Evolutionary conservation across 1,140 invertebrate genomes (phyloP).

Genomic region (Hycleus cichorii): DNA sequence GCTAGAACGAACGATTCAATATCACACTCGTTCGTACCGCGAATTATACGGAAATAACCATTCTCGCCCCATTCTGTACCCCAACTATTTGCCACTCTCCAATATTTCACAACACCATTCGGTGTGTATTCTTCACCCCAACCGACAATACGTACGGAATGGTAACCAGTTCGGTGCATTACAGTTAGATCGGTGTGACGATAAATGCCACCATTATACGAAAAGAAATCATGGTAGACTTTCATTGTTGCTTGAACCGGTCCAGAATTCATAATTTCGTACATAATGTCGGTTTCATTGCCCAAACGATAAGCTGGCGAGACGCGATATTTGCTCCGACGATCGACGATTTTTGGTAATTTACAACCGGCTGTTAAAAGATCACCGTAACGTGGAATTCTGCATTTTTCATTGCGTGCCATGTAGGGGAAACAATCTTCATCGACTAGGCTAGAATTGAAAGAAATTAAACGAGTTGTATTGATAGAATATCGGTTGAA

Average conservation of each 20-base stretch:
- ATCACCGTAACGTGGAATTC: slow-evolving; percentile 44
- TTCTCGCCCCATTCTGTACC: slow-evolving; percentile 81
- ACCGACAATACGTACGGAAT: slow-evolving; percentile 85
- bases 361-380: slow-evolving; percentile 50
- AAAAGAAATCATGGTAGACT: slow-evolving; percentile 86
- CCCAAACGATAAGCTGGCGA: slow-evolving; percentile 77
- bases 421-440: slow-evolving; percentile 76
- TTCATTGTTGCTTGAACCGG: slow-evolving; percentile 92
- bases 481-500: not conserved
- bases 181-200: slow-evolving; percentile 49
- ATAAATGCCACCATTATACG: slow-evolving; percentile 79
- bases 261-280: slow-evolving; percentile 82
- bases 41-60: slow-evolving; percentile 74
- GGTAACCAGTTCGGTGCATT: slow-evolving; percentile 58
- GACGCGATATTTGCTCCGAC: slow-evolving; percentile 62
- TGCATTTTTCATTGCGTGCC: slow-evolving; percentile 53
- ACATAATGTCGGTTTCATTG: slow-evolving; percentile 79
- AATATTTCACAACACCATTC: slow-evolving; percentile 63
- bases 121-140: slow-evolving; percentile 71
- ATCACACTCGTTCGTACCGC: slow-evolving; percentile 74
- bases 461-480: not conserved
- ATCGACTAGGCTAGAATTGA: slow-evolving; percentile 59
- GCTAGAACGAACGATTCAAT: slow-evolving; percentile 80
- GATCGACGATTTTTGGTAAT: slow-evolving; percentile 39
- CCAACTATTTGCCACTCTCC: slow-evolving; percentile 89